These are phyloP conservation scores for Eupeodes latifasciatus DNA, from an alignment of 2,888 invertebrate genomes.

Conservation along the genomic window DNA sequence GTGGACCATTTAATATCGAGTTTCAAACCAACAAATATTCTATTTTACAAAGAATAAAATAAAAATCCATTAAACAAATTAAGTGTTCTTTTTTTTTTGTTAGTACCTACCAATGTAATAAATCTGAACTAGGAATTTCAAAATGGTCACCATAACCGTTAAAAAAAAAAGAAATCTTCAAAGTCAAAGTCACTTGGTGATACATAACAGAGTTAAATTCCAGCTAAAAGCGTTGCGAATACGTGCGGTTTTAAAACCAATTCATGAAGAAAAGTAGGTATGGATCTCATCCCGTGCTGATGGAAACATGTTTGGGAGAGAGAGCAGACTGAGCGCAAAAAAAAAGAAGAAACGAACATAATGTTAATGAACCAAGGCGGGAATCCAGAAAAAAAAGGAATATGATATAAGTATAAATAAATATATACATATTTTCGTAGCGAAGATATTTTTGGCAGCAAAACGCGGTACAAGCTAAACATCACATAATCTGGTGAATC, in stretches of 20 bases:
- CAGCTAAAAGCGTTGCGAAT: conserved; percentile 53
- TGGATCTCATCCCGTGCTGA: conserved; percentile 15
- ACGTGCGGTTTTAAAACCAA: conserved; percentile 19
- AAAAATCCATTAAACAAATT: no score
- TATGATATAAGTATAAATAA: neutral
- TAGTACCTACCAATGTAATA: neutral
- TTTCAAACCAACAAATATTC: no score
- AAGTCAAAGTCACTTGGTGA: conserved; percentile 18
- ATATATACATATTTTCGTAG: neutral
- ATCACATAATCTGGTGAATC: neutral
- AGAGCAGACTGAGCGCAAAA: neutral
- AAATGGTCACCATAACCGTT: neutral
- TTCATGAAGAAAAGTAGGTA: conserved; percentile 19
- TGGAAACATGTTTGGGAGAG: neutral
- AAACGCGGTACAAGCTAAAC: neutral
- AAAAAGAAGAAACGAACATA: neutral
- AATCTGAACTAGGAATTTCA: no score
- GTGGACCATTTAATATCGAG: no score
- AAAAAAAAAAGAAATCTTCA: neutral
- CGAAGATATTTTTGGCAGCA: conserved; percentile 24
- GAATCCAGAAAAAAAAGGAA: neutral
- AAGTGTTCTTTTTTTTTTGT: neutral
- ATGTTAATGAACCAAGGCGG: conserved; percentile 38
- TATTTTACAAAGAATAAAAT: no score
- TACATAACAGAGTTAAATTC: conserved; percentile 60